These are phyloP conservation scores for Thamnaconus septentrionalis DNA, from an alignment of 2,113 vertebrate genomes.

Conservation along the genomic window DNA sequence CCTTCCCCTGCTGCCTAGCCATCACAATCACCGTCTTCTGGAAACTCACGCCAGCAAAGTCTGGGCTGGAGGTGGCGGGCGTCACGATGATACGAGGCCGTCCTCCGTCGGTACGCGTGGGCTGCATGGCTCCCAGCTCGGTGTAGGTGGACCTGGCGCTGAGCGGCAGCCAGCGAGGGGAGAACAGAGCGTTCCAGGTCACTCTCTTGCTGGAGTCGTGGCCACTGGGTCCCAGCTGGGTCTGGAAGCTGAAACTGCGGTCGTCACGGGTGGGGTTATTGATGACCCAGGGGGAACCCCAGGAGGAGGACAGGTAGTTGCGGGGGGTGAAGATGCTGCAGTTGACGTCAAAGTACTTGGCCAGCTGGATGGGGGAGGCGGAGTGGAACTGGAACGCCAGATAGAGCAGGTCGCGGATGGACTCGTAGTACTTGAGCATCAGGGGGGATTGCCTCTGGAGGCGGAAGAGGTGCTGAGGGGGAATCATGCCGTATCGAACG, in stretches of 20 bases:
- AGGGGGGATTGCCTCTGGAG: constrained; percentile 87
- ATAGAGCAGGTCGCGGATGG: constrained; percentile 88
- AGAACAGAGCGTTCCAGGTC: constrained; percentile 96
- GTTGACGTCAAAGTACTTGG: constrained; percentile 94
- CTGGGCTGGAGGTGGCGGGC: constrained; percentile 87
- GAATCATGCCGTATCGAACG: constrained; percentile 94
- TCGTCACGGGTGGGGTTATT: constrained; percentile 93
- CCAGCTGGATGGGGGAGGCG: constrained; percentile 88
- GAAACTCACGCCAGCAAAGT: constrained; percentile 91
- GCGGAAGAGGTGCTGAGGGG: constrained; percentile 88
- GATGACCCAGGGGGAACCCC: constrained; percentile 95
- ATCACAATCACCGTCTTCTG: constrained; percentile 94
- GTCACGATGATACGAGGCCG: constrained; percentile 89
- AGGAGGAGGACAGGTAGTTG: constrained; percentile 90
- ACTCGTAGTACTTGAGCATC: constrained; percentile 79
- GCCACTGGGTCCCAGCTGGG: constrained; percentile 90
- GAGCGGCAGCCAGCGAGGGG: constrained; percentile 91
- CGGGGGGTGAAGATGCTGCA: constrained; percentile 94
- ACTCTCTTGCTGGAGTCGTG: constrained; percentile 86
- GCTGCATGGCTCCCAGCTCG: constrained; percentile 81
- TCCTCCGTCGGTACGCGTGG: constrained; percentile 81
- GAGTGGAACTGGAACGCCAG: constrained; percentile 97
- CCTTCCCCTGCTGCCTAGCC: constrained; percentile 85
- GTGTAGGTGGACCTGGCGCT: constrained; percentile 87
- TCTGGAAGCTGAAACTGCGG: constrained; percentile 96